Evolutionary conservation across 1,140 invertebrate genomes (phyloP), one percentile per base, ranked within the genome.

Genomic region (Lethrus apterus): DNA sequence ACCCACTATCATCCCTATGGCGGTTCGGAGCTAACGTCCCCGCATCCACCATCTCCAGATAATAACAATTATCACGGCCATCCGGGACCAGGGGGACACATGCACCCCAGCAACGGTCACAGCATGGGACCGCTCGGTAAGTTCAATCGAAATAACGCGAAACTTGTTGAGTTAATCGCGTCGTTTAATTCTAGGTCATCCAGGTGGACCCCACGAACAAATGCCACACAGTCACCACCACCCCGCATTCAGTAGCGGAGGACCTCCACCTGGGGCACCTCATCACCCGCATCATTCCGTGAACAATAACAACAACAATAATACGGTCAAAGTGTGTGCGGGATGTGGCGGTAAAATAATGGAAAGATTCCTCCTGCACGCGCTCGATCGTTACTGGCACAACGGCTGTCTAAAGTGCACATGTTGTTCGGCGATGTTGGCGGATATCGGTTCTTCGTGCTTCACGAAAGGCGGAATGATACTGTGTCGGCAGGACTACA

Each of bases 341-440:
- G 78, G 78, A 54, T 80, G 78, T 63, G 76, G 76, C 51, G 83
- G 79, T 55, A 85, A 87, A 72, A 93, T 93, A 68, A 77, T 86
- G 54, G 89, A 93, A 74, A 76, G 88, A 66, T 93, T 82, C 74
- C 75, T 93, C 48, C 75, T 93, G 45, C 83, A 88, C 67, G 89
- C 88, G 35, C 72, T 92, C 63, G 90, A 94, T 72, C 78, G 89
- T 62, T 93, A 90, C 71, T 95, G 91, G 91, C 90, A 95, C 74
- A 81, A 88, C 70, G 80, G 80, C 51, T 94, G 92, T 71, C 78
- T 94, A 56, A 95, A 94, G 70, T 95, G 92, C 73, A 78, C 86
- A 54, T 88, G 81, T 67, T 95, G 92, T 69, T 79, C 80, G 42
- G 82, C 82, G 44, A 81, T 83, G 60, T 75, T 95, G 47, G 89